Evolutionary conservation across 1,140 invertebrate genomes (phyloP).

Genomic region (Scylla paramamosain): DNA sequence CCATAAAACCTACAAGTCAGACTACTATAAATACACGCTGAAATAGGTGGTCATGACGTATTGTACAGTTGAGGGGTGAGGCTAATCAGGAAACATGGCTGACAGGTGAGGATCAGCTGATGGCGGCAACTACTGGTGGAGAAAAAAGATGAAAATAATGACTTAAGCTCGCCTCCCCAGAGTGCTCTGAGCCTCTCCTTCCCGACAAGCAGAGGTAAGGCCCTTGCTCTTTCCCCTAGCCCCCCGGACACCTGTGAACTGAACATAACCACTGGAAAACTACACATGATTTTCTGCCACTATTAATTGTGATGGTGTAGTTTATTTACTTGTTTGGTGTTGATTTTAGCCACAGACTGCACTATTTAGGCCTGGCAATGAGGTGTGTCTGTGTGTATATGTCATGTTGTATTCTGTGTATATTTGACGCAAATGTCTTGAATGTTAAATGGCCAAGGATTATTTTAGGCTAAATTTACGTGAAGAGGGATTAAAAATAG

Average conservation of each 20-base stretch:
- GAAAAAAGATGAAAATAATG: slow-evolving; percentile 36
- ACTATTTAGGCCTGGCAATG: too few relatives aligned
- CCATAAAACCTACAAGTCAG: too few relatives aligned
- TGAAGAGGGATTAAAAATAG: too few relatives aligned
- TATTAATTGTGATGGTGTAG: background rate
- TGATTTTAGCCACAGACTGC: background rate
- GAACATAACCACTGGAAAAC: background rate
- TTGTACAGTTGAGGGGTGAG: too few relatives aligned
- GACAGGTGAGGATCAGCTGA: slow-evolving; percentile 54
- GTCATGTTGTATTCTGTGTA: too few relatives aligned
- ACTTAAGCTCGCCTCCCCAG: slow-evolving; percentile 30
- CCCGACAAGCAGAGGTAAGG: slow-evolving; percentile 50
- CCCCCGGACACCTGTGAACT: background rate
- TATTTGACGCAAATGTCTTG: too few relatives aligned
- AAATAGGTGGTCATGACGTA: too few relatives aligned
- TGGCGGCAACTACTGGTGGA: slow-evolving; percentile 10
- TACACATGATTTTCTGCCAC: background rate
- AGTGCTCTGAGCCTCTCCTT: slow-evolving; percentile 57
- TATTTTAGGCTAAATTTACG: too few relatives aligned
- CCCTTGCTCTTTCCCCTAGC: background rate
- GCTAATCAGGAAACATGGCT: slow-evolving; percentile 31
- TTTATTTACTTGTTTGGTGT: background rate
- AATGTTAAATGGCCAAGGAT: too few relatives aligned
- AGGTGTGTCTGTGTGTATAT: too few relatives aligned
- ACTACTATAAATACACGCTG: too few relatives aligned